Conservation (phyloP, 2,113 vertebrate genomes). For the Epinephelus fuscoguttatus region DNA sequence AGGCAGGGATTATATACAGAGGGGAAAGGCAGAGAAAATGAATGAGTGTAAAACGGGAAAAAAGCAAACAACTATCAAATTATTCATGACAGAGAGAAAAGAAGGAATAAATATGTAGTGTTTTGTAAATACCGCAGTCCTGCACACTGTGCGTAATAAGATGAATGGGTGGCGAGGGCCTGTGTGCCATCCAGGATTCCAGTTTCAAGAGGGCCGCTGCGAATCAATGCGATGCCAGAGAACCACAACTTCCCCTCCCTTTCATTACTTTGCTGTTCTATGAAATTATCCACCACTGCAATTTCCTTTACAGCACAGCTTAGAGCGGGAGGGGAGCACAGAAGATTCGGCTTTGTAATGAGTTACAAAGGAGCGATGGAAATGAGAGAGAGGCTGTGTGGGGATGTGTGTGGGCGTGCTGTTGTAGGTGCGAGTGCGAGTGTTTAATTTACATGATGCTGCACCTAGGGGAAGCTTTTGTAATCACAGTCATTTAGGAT, state of each 20-base stretch:
- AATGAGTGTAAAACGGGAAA: slow-evolving; percentile 2
- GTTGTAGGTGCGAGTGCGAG: background rate
- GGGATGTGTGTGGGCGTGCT: slow-evolving; percentile 18
- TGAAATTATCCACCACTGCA: slow-evolving; percentile 65
- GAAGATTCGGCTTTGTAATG: slow-evolving; percentile 55
- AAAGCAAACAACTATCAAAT: slow-evolving; percentile 14
- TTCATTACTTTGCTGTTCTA: slow-evolving; percentile 46
- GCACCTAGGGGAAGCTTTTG: slow-evolving; percentile 12
- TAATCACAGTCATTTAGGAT: slow-evolving; percentile 23
- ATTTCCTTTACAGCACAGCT: slow-evolving; percentile 51
- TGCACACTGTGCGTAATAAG: background rate
- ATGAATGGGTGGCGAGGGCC: background rate
- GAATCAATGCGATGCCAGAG: slow-evolving; percentile 7
- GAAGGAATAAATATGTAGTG: slow-evolving; percentile 1
- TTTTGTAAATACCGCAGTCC: background rate
- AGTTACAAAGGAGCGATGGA: slow-evolving; percentile 43
- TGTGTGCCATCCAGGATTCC: background rate
- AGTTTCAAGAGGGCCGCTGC: slow-evolving; percentile 14
- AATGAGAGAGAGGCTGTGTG: background rate
- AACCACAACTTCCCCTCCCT: slow-evolving; percentile 30
- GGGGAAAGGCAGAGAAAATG: background rate
- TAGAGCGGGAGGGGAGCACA: slow-evolving; percentile 13
- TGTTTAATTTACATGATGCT: slow-evolving; percentile 4
- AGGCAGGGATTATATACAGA: slow-evolving; percentile 48
- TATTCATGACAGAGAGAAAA: slow-evolving; percentile 36